Base-by-base conservation (phyloP, 2,888 invertebrate genomes). In the Bombyx huttoni region DNA sequence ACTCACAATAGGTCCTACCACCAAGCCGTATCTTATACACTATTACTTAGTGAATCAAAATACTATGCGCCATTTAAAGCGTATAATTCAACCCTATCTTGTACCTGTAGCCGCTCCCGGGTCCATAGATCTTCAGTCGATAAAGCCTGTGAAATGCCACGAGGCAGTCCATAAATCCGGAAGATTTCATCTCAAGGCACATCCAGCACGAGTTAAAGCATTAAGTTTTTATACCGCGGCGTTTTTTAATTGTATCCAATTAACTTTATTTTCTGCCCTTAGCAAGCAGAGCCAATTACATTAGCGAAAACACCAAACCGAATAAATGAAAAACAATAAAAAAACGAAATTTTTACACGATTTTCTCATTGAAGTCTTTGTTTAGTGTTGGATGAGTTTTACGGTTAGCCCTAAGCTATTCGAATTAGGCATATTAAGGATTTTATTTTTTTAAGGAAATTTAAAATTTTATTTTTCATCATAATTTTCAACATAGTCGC, bases 211-310 rank as follows among this genome's bases (percentile, higher is more conserved):
- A 62, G 67, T 60, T 68, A 63, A 58, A 61, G 53, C 56, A 49
- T 54, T 55, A 71, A 72, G 74, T 73, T 74, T 65, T 67, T 65
- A 71, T 63, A 62, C 65, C 63, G 58, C 73, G 70, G 72, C 70
- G 63, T 73, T 75, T 79, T 79, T 75, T 79, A 77, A 79, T 78
- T 80, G 76, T 73, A 70, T 66, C 73, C 77, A 81, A 80, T 81
- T 81, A 78, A 76, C 70, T 73, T 77, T 68, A 73, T 73, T 75
- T n/a, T 64, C 72, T 63, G 63, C 71, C 69, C 68, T 69, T 62
- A 61, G 67, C 67, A 65, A 64, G 63, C 66, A 59, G 62, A 73
- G 65, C 73, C 73, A 79, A 79, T 79, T 80, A 77, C 67, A 76
- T 73, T 66, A 71, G 62, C 59, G 55, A 56, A 63, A 63, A 67